Base-by-base conservation (phyloP, 2,797 vertebrate genomes). In the Tympanoctomys barrerae region DNA sequence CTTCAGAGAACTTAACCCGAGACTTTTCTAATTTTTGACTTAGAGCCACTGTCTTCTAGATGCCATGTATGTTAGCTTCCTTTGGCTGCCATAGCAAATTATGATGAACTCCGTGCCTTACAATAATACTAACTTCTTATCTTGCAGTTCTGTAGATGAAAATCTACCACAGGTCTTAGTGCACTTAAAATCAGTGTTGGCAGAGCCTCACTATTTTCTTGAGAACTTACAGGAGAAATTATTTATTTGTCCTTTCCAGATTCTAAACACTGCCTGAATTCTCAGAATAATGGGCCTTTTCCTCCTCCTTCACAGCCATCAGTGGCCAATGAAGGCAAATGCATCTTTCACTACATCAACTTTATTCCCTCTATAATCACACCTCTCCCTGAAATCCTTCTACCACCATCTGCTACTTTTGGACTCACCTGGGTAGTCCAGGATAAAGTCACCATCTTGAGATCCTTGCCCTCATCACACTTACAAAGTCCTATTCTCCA, bases 41-140 rank as follows among this genome's bases (percentile, higher is more conserved):
- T 75, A 75, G 7, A 75, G 8, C 26, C 54, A 61, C 22, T 83
- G 18, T 71, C 52, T 88, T 46, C 49, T 33, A 4, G 5, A 85
- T 36, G n/a, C 46, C 5, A 54, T 62, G 18, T 59, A 7, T 64
- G 33, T 93, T 94, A 33, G 11, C 80, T 91, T 91, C 39, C 71
- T 71, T n/a, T 77, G 59, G 19, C 49, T 89, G 52, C 46, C 39
- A 11, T 66, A 90, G 88, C 26, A 81, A 86, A 92, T 94, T 59
- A 66, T 39, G 21, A 64, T 61, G 42, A 79, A 93, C 22, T 64
- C 24, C 49, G n/a, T 33, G 9, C 18, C n/a, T 59, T 95, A 78
- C 73, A 86, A 26, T 81, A 80, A 42, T 5, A 59, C 21, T 87
- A 61, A 77, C 49, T 70, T 87, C 66, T 85, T 79, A n/a, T 49